Evolutionary conservation across 2,797 vertebrate species (phyloP), one percentile per base, ranked within the genome.

Genomic region (Eutrigla gurnardus): DNA sequence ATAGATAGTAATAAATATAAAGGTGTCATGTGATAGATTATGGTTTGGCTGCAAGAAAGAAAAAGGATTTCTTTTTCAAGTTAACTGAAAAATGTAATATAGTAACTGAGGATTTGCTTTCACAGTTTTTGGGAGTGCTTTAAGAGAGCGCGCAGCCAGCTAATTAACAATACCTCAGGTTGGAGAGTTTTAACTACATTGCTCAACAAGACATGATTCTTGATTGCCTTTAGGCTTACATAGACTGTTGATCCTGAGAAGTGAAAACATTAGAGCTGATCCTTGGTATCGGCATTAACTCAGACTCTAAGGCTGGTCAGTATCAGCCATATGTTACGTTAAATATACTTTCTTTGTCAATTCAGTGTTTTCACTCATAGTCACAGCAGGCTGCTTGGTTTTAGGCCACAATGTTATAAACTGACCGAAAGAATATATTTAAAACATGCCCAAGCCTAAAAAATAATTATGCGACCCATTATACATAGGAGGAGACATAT

Each of bases 151-250:
- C n/a, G 8, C 69, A 75, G 70, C 37, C 61, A 70, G 66, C 76
- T 81, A 46, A 71, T 72, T 57, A 70, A 77, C 83, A 74, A 73
- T 79, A 87, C 75, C 84, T 88, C 89, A 89, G 86, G 84, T 77
- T 25, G 71, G 79, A 69, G 74, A 85, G 76, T 81, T 73, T 15
- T 13, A 65, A 58, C 75, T 62, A 63, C 75, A 65, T 68, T 53
- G 74, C 50, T 40, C 3, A 40, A n/a, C 63, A 73, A 55, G 65
- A 64, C 40, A 6, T 50, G 17, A 25, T 60, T 72, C 18, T 72
- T 40, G 39, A 46, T 78, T 75, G 71, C 36, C 40, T 36, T 78
- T 52, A 72, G 13, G 40, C 52, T 60, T 33, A n/a, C 32, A 33
- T 25, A 57, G 40, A 52, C 61, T 43, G 64, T 8, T 42, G 54